Conservation (phyloP, 2,113 vertebrate species). For the Porphyrio hochstetteri region DNA sequence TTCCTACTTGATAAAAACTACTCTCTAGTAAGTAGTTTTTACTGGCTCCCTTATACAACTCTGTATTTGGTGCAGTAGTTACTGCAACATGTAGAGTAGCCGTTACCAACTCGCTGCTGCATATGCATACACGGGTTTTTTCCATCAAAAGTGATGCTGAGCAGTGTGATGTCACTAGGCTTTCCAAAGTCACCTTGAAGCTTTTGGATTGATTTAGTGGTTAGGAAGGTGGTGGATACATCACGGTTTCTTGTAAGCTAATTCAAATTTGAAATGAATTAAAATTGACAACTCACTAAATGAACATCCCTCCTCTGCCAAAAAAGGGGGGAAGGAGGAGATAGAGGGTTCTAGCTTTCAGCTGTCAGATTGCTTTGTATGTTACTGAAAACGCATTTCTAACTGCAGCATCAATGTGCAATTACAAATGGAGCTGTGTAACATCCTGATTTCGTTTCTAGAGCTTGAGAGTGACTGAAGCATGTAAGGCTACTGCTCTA, state of each 20-base stretch:
- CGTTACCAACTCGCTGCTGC: not conserved
- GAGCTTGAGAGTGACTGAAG: not conserved
- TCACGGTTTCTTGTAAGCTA: not conserved
- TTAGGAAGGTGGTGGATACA: not conserved
- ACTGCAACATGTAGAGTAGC: not conserved
- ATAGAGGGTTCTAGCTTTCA: not conserved
- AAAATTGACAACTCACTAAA: not conserved
- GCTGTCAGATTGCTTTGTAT: not conserved
- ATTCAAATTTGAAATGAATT: not conserved
- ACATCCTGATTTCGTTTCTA: not conserved
- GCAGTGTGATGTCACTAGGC: not conserved
- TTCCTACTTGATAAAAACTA: constrained; percentile 12
- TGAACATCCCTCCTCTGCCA: not conserved
- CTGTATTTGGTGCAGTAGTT: not conserved
- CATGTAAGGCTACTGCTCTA: not conserved
- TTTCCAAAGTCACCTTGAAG: constrained; percentile 7
- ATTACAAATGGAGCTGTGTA: not conserved
- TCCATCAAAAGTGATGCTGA: not conserved
- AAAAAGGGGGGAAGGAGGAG: not conserved
- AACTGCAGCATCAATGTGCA: not conserved
- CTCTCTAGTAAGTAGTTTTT: constrained; percentile 32
- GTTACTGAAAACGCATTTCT: not conserved
- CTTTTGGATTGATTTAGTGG: constrained; percentile 31
- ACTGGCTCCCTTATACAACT: not conserved
- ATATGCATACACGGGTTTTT: not conserved